phyloP scores from a whole-genome alignment of 2,888 invertebrate species.

The Leptopterna dolabrata region DNA sequence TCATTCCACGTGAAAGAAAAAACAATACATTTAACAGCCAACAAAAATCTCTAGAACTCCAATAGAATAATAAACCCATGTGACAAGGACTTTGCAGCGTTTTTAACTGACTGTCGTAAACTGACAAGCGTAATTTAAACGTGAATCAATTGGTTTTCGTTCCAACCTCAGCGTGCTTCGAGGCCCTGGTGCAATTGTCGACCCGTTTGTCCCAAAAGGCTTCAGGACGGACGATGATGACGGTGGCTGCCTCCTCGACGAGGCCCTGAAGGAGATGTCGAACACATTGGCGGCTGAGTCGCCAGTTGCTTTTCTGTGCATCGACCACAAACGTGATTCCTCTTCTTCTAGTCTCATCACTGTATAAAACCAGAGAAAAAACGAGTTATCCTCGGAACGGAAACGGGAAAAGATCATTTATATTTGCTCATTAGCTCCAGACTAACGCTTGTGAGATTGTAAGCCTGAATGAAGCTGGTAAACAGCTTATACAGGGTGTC shows the following conservation, averaged over 20 bases:
- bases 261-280: conserved; percentile 71
- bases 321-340: conserved; percentile 76
- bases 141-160: not conserved
- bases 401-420: not conserved
- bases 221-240: conserved; percentile 77
- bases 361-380: conserved; percentile 63
- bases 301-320: conserved; percentile 75
- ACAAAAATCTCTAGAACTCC: too few relatives aligned
- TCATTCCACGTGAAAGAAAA: too few relatives aligned
- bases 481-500: too few relatives aligned
- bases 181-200: conserved; percentile 74
- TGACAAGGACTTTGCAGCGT: too few relatives aligned
- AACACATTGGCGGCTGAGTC: conserved; percentile 73
- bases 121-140: too few relatives aligned
- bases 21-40: too few relatives aligned
- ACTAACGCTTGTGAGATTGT: not conserved
- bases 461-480: too few relatives aligned
- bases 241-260: conserved; percentile 67
- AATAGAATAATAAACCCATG: too few relatives aligned
- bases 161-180: conserved; percentile 41
- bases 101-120: too few relatives aligned
- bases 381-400: not conserved
- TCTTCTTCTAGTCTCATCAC: conserved; percentile 69
- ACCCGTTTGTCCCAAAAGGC: conserved; percentile 81
- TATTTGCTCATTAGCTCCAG: too few relatives aligned